Evolutionary conservation across 1,140 invertebrate species (phyloP).

Genomic region (Caenorhabditis latens): DNA sequence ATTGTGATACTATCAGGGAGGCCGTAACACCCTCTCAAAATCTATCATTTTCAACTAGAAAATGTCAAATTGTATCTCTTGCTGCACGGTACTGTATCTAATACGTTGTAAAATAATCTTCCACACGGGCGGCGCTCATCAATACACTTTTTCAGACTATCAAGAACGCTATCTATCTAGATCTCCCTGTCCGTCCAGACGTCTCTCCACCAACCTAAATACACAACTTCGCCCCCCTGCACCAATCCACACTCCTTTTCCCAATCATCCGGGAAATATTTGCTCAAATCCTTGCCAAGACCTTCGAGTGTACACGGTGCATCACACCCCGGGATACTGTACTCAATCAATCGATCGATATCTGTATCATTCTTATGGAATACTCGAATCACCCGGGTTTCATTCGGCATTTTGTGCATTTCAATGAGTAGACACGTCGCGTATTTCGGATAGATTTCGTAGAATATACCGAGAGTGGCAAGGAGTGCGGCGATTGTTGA

Average conservation of each 20-base stretch:
- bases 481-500: slow-evolving; percentile 65
- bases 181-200: too few species aligned
- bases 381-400: slow-evolving; percentile 29
- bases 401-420: slow-evolving; percentile 61
- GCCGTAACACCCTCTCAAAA: too few species aligned
- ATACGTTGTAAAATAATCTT: too few species aligned
- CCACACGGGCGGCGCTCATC: too few species aligned
- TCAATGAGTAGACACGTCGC: slow-evolving; percentile 63
- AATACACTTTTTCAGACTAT: too few species aligned
- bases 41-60: too few species aligned
- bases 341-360: slow-evolving; percentile 42
- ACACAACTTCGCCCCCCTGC: not conserved
- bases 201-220: not conserved
- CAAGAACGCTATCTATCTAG: too few species aligned
- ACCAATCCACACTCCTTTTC: slow-evolving; percentile 59
- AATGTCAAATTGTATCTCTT: too few species aligned
- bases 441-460: slow-evolving; percentile 64
- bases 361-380: slow-evolving; percentile 66
- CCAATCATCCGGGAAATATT: slow-evolving; percentile 63
- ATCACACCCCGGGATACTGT: slow-evolving; percentile 59
- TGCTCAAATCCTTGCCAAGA: slow-evolving; percentile 22
- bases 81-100: too few species aligned
- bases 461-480: slow-evolving; percentile 63
- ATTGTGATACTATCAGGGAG: too few species aligned
- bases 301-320: slow-evolving; percentile 60